Percentiles rank a stretch among this genome's conserved stretches.
These are phyloP conservation scores for Xiphydria camelus DNA, from an alignment of 2,888 invertebrate genomes.

Conservation along the genomic window DNA sequence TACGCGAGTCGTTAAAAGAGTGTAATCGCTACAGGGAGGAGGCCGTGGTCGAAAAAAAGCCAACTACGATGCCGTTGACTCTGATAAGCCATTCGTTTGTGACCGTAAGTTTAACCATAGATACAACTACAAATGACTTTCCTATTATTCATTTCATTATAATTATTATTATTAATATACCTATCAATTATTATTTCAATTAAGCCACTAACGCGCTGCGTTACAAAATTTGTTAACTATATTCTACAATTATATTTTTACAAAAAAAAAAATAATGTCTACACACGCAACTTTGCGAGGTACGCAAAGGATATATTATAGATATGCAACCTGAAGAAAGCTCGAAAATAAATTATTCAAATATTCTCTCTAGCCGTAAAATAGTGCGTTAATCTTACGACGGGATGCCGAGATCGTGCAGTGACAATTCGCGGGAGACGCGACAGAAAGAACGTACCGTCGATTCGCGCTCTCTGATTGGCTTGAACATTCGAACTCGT, in stretches of 20 bases:
- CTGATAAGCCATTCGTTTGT: conserved; percentile 87
- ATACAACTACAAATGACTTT: conserved; percentile 57
- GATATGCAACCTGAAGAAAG: conserved; percentile 37
- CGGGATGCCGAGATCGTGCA: conserved; percentile 38
- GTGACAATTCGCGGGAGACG: conserved; percentile 25
- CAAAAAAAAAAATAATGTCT: too few relatives aligned
- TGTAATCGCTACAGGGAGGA: conserved; percentile 52
- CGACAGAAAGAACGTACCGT: conserved; percentile 16
- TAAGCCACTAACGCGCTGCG: conserved; percentile 41
- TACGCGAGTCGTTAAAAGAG: too few relatives aligned
- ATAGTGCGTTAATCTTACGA: conserved; percentile 42
- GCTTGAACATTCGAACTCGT: conserved; percentile 14
- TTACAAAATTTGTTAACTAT: conserved; percentile 45
- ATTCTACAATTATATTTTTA: conserved; percentile 43
- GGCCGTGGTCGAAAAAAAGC: conserved; percentile 62
- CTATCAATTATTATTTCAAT: conserved; percentile 36
- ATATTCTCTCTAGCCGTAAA: conserved; percentile 38
- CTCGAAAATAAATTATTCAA: conserved; percentile 46
- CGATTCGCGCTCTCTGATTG: conserved; percentile 9
- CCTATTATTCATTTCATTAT: conserved; percentile 44
- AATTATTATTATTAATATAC: conserved; percentile 29
- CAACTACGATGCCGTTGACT: conserved; percentile 71
- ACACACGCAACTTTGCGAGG: conserved; percentile 34
- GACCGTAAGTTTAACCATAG: conserved; percentile 78
- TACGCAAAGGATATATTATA: conserved; percentile 41